Base-by-base conservation (phyloP, 2,113 vertebrate genomes). In the Neolamprologus falcicula region DNA sequence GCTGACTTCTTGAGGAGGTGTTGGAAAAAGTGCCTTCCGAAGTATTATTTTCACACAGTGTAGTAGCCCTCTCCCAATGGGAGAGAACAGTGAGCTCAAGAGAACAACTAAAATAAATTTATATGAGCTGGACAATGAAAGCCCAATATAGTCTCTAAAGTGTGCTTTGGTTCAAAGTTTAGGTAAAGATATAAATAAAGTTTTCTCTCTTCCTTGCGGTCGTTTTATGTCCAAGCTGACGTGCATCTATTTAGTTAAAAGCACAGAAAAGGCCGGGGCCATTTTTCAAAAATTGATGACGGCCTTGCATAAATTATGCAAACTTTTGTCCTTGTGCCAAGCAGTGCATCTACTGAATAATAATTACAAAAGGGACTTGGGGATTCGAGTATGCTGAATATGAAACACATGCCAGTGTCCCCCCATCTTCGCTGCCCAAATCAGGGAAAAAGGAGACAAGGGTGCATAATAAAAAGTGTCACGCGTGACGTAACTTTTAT, bases 241-340 rank as follows among this genome's bases (percentile, higher is more conserved):
- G 92, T 91, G 91, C 86, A 84, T 95, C 95, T 95, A 95, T 96
- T 95, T 95, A 95, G 94, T 89, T 96, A 95, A 96, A 96, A 96
- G 96, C 96, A 91, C 83, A 83, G 93, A 94, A 94, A 92, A 93
- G 92, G 92, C 93, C 85, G 93, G 96, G 94, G 92, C 92, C 90
- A 61, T 95, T 96, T 95, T 95, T 95, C 94, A 95, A 94, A 96
- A 97, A 96, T 94, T 95, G 95, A 97, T 96, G 94, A 97, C 91
- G 90, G 96, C 94, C 96, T 96, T 94, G 96, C 96, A 97, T 96
- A 97, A 97, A 97, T 97, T 96, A 97, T 96, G 95, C 90, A 96
- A 97, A 97, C 97, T 95, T 96, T 94, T 96, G 95, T 97, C 96
- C 94, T 94, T 97, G 91, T 96, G 96, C 95, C 96, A 96, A 96